Evolutionary conservation across 1,140 invertebrate species (phyloP), one percentile per base, ranked within the genome.

Genomic region (Drosophila jambulina): DNA sequence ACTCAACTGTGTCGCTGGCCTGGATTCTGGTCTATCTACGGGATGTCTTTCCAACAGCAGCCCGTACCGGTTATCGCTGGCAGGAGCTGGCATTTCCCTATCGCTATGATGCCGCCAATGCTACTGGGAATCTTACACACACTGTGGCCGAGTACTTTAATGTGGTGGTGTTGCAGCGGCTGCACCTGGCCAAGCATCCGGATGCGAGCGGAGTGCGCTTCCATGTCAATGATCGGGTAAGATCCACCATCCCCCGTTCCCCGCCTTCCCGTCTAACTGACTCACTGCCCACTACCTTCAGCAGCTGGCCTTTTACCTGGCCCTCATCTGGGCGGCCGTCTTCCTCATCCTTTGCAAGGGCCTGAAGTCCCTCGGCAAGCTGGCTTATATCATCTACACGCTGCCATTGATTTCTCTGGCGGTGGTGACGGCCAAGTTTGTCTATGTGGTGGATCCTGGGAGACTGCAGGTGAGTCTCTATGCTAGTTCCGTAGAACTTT

Each of bases 331-430:
- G 98, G 96, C 97, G 94, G 96, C 97, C 38, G 95, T 98, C 13
- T 98, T 98, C 83, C 95, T 98, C 12, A 96, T 96, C n/a, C 94
- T 98, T 4, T 97, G 97, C 91, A 98, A 97, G 95, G 97, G 97
- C 45, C 91, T 98, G 4, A 94, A 96, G 78, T 98, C 97, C 0
- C 97, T 98, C 75, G 97, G 97, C 32, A 98, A 97, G 94, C 95
- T 97, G 38, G 91, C 84, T 2, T 82, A 80, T 43, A 57, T 91
- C 2, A 74, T 93, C 19, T 83, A 82, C 19, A 61, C 81, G 8
- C 19, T 92, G 45, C 82, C 92, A 1, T 34, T 93, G 17, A 5
- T 87, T 2, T 56, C 75, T 0, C 75, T 93, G 1, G 56, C 78
- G 10, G 82, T 76, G 6, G 76, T 92, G 2, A 91, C 85, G 0